Evolutionary conservation across 2,113 vertebrate species (phyloP).

Genomic region (Struthio camelus): DNA sequence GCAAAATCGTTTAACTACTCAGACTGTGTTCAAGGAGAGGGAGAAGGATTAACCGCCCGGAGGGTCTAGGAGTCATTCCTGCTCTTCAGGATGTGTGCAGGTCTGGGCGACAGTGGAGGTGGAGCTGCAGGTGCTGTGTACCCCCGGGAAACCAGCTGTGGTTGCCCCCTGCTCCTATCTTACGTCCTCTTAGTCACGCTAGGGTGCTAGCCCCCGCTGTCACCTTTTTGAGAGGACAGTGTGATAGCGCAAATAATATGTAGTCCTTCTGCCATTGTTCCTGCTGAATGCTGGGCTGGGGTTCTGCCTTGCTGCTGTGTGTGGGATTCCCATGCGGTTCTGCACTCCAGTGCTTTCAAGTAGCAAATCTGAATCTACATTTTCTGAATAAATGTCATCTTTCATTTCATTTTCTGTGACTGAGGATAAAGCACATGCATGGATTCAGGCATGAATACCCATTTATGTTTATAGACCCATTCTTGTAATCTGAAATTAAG

Average conservation of each 20-base stretch:
- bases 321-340: accelerated
- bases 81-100: not conserved
- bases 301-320: not conserved
- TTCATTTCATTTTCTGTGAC: not conserved
- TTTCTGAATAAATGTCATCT: not conserved
- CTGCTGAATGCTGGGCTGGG: not conserved
- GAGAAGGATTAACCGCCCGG: not conserved
- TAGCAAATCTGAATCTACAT: not conserved
- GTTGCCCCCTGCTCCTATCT: not conserved
- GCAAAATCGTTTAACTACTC: not conserved
- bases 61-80: not conserved
- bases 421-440: not conserved
- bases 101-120: not conserved
- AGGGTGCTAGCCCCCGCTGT: accelerated
- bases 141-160: accelerated
- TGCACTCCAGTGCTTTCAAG: not conserved
- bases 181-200: not conserved
- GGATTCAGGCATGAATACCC: not conserved
- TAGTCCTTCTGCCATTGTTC: not conserved
- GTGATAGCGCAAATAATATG: not conserved
- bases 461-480: not conserved
- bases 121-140: not conserved
- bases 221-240: not conserved
- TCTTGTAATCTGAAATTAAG: not conserved
- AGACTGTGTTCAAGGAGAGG: not conserved